Percentiles rank a stretch among this genome's conserved stretches.
phyloP scores from a whole-genome alignment of 2,113 vertebrate species.

The Pterocles orientalis region DNA sequence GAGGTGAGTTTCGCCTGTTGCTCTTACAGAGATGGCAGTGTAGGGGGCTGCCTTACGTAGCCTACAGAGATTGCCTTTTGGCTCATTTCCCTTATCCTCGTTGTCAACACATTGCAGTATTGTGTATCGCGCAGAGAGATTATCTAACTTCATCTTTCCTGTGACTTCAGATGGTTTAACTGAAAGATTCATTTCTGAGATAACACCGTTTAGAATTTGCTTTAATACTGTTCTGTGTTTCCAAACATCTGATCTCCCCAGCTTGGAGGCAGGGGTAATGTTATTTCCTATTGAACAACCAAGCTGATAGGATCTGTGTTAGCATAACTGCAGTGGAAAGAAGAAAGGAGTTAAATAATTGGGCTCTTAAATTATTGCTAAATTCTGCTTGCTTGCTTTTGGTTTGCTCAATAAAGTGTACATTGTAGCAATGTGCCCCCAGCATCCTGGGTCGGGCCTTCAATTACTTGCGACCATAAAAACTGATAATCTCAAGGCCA shows the following conservation, averaged over 20 bases:
- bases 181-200: neutral
- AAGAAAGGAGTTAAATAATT: neutral
- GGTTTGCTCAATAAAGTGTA: conserved; percentile 15
- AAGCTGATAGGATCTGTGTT: neutral
- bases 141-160: neutral
- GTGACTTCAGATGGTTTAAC: neutral
- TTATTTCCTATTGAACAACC: neutral
- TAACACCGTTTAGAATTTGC: neutral
- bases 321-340: neutral
- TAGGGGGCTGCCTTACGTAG: neutral
- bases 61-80: neutral
- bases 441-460: neutral
- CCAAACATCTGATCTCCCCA: neutral
- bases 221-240: neutral
- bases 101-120: neutral
- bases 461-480: neutral
- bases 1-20: accelerated
- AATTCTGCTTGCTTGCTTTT: neutral
- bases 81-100: neutral
- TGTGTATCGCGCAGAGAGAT: neutral
- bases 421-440: neutral
- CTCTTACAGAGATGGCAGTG: neutral
- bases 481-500: neutral
- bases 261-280: neutral
- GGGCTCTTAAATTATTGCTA: neutral